Conservation (phyloP, 2,888 invertebrate species). For the Dromius quadrimaculatus region DNA sequence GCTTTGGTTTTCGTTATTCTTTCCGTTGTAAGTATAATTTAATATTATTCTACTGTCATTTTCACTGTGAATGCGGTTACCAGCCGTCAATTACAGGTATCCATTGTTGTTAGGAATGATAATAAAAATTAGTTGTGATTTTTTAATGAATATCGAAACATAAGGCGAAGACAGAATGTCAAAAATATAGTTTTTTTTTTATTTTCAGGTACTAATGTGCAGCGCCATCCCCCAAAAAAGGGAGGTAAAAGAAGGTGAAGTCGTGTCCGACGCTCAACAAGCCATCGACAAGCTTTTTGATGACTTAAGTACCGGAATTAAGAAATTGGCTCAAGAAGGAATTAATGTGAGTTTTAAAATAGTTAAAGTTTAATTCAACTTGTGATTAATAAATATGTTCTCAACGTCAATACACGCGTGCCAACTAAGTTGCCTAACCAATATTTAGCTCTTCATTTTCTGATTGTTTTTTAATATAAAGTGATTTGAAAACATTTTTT, state of each 20-base stretch:
- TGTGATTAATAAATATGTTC: neutral
- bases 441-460: too few relatives aligned
- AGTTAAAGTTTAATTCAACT: neutral
- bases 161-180: too few relatives aligned
- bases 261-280: constrained; percentile 18
- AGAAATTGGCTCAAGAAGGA: constrained; percentile 22
- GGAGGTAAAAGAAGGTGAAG: neutral
- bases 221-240: constrained; percentile 9
- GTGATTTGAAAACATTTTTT: too few relatives aligned
- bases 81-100: too few relatives aligned
- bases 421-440: too few relatives aligned
- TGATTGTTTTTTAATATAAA: too few relatives aligned
- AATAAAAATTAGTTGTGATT: neutral
- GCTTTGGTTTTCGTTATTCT: constrained; percentile 5
- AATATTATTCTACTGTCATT: neutral
- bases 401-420: too few relatives aligned
- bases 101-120: too few relatives aligned
- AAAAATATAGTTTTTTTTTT: too few relatives aligned
- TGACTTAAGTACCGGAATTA: constrained; percentile 16
- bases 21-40: neutral
- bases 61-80: neutral
- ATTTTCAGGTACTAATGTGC: constrained; percentile 16
- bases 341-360: constrained; percentile 22
- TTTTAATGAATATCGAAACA: neutral
- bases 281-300: constrained; percentile 28